These are phyloP conservation scores for pig (Sus scrofa) DNA, from an alignment of 2,113 vertebrate species.

Conservation along the genomic window DNA sequence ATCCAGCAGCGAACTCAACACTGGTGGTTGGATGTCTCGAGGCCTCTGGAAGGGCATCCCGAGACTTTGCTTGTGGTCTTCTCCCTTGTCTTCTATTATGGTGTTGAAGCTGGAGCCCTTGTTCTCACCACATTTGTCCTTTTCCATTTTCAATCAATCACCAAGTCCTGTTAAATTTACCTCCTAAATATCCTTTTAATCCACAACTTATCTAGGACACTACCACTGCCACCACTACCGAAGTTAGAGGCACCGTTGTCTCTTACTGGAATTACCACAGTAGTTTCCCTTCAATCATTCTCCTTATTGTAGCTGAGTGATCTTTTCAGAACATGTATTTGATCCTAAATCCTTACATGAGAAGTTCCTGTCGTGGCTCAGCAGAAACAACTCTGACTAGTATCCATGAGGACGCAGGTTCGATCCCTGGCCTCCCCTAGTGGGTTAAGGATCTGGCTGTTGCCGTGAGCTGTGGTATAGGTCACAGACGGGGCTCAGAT, in stretches of 20 bases:
- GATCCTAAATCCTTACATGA: background rate
- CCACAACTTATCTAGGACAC: background rate
- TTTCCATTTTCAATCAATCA: background rate
- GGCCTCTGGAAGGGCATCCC: background rate
- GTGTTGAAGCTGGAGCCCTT: background rate
- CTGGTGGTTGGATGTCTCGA: background rate
- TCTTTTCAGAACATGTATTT: slow-evolving; percentile 49
- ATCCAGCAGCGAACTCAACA: slow-evolving; percentile 8
- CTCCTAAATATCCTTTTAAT: background rate
- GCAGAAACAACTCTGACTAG: too few relatives aligned
- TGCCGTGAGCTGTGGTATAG: too few relatives aligned
- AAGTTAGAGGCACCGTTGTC: background rate
- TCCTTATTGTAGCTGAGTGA: slow-evolving; percentile 16
- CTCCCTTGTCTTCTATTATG: background rate
- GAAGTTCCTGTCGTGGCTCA: too few relatives aligned
- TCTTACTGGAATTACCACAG: background rate
- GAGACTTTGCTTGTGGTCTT: background rate
- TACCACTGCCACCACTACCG: background rate
- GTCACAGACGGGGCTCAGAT: too few relatives aligned
- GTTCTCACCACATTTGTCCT: background rate
- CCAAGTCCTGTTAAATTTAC: background rate
- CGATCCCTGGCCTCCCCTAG: too few relatives aligned
- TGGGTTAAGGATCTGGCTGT: too few relatives aligned
- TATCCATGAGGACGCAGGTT: too few relatives aligned
- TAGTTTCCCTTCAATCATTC: background rate